These are phyloP conservation scores for Cephus pygmeus DNA, from an alignment of 2,888 invertebrate genomes.

Conservation along the genomic window DNA sequence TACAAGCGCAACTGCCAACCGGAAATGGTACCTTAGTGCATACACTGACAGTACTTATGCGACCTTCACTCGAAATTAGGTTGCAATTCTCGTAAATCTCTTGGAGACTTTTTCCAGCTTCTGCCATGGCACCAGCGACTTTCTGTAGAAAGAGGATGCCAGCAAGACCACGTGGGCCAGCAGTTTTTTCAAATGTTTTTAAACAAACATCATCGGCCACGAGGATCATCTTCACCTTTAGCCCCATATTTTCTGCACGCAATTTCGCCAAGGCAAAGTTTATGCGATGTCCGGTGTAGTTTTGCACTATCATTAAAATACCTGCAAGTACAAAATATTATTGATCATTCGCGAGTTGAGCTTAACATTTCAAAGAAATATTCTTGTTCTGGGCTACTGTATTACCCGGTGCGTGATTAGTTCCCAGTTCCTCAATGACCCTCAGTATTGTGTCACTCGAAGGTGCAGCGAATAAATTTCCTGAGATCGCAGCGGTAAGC, in stretches of 20 bases:
- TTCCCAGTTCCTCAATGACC: slow-evolving; percentile 36
- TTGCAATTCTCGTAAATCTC: slow-evolving; percentile 70
- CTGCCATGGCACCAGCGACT: slow-evolving; percentile 83
- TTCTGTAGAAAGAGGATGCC: slow-evolving; percentile 70
- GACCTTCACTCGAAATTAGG: slow-evolving; percentile 26
- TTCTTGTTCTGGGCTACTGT: no score
- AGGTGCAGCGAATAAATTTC: slow-evolving; percentile 35
- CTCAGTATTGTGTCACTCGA: slow-evolving; percentile 32
- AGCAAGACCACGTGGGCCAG: slow-evolving; percentile 65
- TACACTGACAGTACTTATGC: slow-evolving; percentile 32
- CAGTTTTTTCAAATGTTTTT: slow-evolving; percentile 36
- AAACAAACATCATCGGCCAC: slow-evolving; percentile 73
- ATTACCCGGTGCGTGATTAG: slow-evolving; percentile 30
- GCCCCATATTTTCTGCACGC: slow-evolving; percentile 72
- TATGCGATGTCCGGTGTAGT: slow-evolving; percentile 79
- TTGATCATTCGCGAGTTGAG: neutral
- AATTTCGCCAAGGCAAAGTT: slow-evolving; percentile 83
- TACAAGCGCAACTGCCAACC: slow-evolving; percentile 9
- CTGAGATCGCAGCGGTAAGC: slow-evolving; percentile 77
- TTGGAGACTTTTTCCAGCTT: slow-evolving; percentile 69
- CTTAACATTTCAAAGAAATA: no score
- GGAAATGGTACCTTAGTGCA: slow-evolving; percentile 23
- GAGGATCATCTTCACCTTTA: slow-evolving; percentile 70
- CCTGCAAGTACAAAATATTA: slow-evolving; percentile 64
- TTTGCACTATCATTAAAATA: slow-evolving; percentile 76